Base-by-base conservation (phyloP, 2,888 invertebrate species). In the Microctonus aethiopoides region DNA sequence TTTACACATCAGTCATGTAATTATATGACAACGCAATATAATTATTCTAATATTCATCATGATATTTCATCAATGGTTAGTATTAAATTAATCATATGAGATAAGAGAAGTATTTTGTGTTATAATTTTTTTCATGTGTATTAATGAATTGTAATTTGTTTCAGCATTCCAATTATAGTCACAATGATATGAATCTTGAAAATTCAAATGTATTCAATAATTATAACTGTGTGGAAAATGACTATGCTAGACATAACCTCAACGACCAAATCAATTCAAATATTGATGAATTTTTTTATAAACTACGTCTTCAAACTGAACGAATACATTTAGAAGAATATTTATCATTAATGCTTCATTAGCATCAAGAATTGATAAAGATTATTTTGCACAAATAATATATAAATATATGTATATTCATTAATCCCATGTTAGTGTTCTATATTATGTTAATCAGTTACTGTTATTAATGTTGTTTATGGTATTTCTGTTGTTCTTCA, bases 291-390 rank as follows among this genome's bases (percentile, higher is more conserved):
- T 84, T 80, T 74, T 76, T 85, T 52, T 63, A 36, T 13, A 74
- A 78, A 52, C 74, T 85, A 39, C 76, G 80, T 67, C 32, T 66
- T n/a, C 76, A 80, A 66, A 84, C 83, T 0, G 71, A 85, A 70
- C 75, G 71, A 13, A 71, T 83, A 26, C 85, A 85, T 64, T 66
- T 80, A 59, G 69, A 81, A 71, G 72, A 82, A 69, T 85, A 85
- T 73, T 68, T 72, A 10, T 72, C 76, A 4, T 22, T 73, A 13
- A 73, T 74, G 74, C 32, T 57, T 5, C 6, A 57, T 54, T 20
- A 16, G 20, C n/a, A 39, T 39, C n/a, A n/a, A 39, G 4, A n/a
- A 39, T 39, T 5, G 3, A 39, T 13, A 6, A 13, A 3, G 4
- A 39, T 39, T n/a, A 5, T 11, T 4, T 39, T 39, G 39, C n/a